Percentiles rank a stretch among this genome's conserved stretches.
These are phyloP conservation scores for Drosophila koepferae DNA, from an alignment of 2,888 invertebrate species.

Conservation along the genomic window DNA sequence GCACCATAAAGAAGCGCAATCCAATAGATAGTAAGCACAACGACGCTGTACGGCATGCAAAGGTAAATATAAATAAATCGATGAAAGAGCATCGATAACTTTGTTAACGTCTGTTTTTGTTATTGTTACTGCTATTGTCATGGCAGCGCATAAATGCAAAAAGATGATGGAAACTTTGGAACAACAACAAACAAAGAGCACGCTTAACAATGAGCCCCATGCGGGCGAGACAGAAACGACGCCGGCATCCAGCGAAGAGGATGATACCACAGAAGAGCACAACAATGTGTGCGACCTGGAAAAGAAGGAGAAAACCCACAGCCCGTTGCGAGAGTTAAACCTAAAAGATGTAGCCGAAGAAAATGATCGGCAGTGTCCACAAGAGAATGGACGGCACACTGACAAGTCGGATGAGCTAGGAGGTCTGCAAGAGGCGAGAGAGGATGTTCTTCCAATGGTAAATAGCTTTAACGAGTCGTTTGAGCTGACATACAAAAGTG, in stretches of 20 bases:
- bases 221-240: constrained; percentile 42
- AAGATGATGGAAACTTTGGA: constrained; percentile 81
- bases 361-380: not conserved
- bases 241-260: constrained; percentile 48
- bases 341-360: constrained; percentile 11
- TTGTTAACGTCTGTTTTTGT: constrained; percentile 35
- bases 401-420: not conserved
- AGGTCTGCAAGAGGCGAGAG: not conserved
- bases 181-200: constrained; percentile 63
- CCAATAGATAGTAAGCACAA: constrained; percentile 47
- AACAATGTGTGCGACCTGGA: constrained; percentile 43
- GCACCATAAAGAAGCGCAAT: constrained; percentile 21
- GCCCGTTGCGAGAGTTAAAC: constrained; percentile 6
- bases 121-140: constrained; percentile 27
- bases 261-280: constrained; percentile 58
- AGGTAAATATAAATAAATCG: constrained; percentile 58
- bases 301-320: constrained; percentile 40
- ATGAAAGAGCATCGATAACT: constrained; percentile 30
- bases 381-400: constrained; percentile 37
- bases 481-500: not conserved
- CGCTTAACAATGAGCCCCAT: constrained; percentile 56
- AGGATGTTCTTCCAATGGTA: not conserved
- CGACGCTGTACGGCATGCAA: constrained; percentile 71
- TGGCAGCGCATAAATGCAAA: constrained; percentile 71
- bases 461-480: constrained; percentile 6